Conservation (phyloP, 2,888 invertebrate species). For the Drosophila mettleri region DNA sequence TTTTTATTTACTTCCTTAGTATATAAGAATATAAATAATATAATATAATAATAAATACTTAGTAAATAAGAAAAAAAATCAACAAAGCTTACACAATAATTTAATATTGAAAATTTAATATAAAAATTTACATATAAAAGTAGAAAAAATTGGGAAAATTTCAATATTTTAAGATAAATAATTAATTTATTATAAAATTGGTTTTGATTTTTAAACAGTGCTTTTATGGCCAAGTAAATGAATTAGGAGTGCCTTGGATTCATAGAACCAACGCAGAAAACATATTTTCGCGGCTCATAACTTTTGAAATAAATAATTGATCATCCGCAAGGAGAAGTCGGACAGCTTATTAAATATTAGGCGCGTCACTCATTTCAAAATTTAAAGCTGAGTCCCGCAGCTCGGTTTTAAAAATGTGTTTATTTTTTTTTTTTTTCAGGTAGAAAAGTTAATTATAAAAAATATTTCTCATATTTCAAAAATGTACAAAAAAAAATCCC, state of each 20-base stretch:
- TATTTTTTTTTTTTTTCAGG: neutral
- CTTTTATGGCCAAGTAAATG: neutral
- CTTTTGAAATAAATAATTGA: neutral
- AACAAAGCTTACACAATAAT: neutral
- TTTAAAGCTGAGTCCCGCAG: neutral
- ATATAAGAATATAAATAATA: too few relatives aligned
- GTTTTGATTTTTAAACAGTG: neutral
- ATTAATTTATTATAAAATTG: neutral
- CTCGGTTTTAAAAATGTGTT: conserved; percentile 21
- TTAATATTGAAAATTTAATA: too few relatives aligned
- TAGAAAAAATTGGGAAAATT: too few relatives aligned
- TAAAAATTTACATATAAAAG: too few relatives aligned
- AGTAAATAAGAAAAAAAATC: neutral
- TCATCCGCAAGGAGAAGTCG: neutral
- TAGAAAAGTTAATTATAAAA: conserved; percentile 37
- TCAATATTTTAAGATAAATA: too few relatives aligned
- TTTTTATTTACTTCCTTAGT: too few relatives aligned
- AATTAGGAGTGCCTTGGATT: neutral
- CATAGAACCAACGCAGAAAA: neutral
- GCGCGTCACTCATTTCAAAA: neutral
- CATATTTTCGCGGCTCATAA: neutral
- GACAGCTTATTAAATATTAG: neutral
- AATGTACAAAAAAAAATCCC: conserved; percentile 14
- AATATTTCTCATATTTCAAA: conserved; percentile 37
- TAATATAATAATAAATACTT: too few relatives aligned